Evolutionary conservation across 1,140 invertebrate genomes (phyloP), one percentile per base, ranked within the genome.

Genomic region (Megathymus violae): DNA sequence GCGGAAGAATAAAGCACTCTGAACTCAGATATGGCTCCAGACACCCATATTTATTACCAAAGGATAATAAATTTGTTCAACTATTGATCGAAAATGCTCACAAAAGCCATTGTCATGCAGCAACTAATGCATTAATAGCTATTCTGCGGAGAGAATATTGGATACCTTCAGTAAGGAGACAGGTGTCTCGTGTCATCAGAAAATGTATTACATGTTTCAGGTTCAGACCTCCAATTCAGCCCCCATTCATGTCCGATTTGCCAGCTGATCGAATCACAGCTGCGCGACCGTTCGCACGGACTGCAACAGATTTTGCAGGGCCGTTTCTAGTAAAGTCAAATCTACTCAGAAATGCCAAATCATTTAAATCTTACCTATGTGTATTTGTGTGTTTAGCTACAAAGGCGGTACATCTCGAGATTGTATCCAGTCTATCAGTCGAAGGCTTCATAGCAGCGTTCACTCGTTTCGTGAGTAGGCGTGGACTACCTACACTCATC

Each of bases 401-500:
- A 1, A 43, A 43, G n/a, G 43, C 43, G 0, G 43, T 46, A 2
- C 43, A 46, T 25, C 6, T 46, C 10, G 43, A 46, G 19, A 13
- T 25, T 11, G 44, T 47, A 4, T 0, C 44, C 2, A 7, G 22
- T 1, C 22, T 43, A 7, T 43, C 50, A 46, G 67, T 56, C 44
- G 66, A 44, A 43, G 58, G 10, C 1, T 65, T 65, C 44, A 51
- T 65, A 4, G 54, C 25, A 1, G 36, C 46, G 1, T 59, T 60
- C 3, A 51, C 47, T 19, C 41, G 47, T 3, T 65, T 60, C 19
- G 25, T 64, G 19, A 46, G 69, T 11, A 47, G 85, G 2, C 47
- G 90, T 41, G 88, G 88, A 25, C 61, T 76, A 7, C 78, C 80
- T 5, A 6, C 11, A 0, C 52, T 65, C 5, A 77, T 91, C 0